Evolutionary conservation across 2,888 invertebrate genomes (phyloP).

Genomic region (Apamea epomidion): DNA sequence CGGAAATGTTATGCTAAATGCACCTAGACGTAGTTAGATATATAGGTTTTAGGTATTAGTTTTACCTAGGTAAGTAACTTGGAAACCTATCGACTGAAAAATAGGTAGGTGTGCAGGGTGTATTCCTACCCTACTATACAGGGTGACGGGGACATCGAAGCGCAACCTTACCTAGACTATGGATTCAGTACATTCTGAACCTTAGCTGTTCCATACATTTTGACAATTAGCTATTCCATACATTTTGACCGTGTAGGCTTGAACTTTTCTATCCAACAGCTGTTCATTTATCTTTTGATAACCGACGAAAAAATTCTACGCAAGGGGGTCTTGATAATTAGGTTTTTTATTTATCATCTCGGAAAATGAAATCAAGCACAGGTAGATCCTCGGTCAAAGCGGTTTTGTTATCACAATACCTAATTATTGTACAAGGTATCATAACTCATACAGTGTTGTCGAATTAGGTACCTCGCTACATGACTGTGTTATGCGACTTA

Average conservation of each 20-base stretch:
- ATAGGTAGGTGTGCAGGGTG: neutral
- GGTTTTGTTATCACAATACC: neutral
- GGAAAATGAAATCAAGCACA: neutral
- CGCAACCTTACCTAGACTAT: too few species aligned
- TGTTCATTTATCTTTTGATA: too few species aligned
- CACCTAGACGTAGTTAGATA: too few species aligned
- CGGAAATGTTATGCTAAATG: neutral
- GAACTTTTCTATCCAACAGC: too few species aligned
- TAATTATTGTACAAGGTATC: neutral
- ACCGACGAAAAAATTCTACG: too few species aligned
- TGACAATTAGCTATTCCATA: too few species aligned
- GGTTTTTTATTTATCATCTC: neutral
- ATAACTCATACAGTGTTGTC: conserved; percentile 11
- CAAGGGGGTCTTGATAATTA: too few species aligned
- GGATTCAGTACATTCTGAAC: too few species aligned
- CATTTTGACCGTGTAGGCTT: too few species aligned
- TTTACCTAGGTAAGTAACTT: neutral
- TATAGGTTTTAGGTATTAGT: neutral
- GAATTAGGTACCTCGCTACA: neutral
- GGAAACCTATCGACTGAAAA: neutral
- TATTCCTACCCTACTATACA: neutral
- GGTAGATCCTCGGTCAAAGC: neutral
- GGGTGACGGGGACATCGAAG: too few species aligned
- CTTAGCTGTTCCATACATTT: too few species aligned
- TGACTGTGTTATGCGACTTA: conserved; percentile 4